Evolutionary conservation across 2,797 vertebrate genomes (phyloP), one percentile per base, ranked within the genome.

Genomic region (Gymnoscopelus braueri): DNA sequence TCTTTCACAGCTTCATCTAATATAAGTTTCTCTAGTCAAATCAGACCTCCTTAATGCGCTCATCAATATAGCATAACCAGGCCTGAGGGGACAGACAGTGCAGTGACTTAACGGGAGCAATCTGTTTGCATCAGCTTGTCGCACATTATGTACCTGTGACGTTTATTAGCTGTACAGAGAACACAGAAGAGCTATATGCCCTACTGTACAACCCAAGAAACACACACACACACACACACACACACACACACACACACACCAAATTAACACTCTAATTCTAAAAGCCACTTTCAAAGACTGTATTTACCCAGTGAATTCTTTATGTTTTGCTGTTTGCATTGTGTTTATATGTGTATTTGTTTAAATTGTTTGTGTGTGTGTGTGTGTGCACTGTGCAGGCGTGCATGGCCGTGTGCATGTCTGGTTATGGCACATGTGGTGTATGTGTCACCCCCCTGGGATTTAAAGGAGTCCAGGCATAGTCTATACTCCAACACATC

Each of bases 1-100:
- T 93, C 88, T 83, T 91, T 93, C 91, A 93, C 70, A 29, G 82
- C 81, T 85, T 91, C 86, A 91, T 91, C 90, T 90, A 93, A 92
- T 87, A 85, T 82, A 86, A 65, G 81, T 88, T 86, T 90, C 89
- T 89, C 79, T 79, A 84, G 90, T 94, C 90, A 89, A 85, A 94
- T 92, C 90, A 87, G 74, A 78, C 78, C 75, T 82, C 83, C 89
- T 90, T 93, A 90, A 94, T 94, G 92, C 78, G 84, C 87, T 93
- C 90, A 91, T 92, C 91, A 92, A 91, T 91, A 90, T 71, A 80
- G 84, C 76, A 74, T 79, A 74, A 82, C 68, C 70, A 35, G 55
- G 88, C 91, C 90, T 78, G 78, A 53, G 78, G 89, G 89, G 88
- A 90, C 82, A 72, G 26, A 64, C 71, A 67, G 80, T 82, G 80